A percentile compares a stretch with the other conserved stretches of the same genome.
Evolutionary conservation across 2,888 invertebrate species (phyloP).

Genomic region (Andricus quercusramuli): DNA sequence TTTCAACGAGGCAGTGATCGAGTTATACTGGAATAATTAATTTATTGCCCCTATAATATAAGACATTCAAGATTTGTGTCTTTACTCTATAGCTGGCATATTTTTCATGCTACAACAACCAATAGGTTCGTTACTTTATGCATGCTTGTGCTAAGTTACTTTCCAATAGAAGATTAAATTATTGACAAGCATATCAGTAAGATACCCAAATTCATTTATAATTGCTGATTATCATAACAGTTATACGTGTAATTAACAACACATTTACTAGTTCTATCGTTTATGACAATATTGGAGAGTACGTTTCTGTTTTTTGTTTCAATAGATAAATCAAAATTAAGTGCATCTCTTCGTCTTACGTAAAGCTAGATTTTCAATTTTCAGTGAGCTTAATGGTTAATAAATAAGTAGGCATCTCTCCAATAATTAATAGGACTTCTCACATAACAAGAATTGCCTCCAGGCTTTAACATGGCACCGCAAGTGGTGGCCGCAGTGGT

Average conservation of each 20-base stretch:
- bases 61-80: background rate
- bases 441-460: slow-evolving; percentile 27
- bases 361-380: slow-evolving; percentile 17
- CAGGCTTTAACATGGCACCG: slow-evolving; percentile 27
- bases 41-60: background rate
- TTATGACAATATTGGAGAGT: no score
- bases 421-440: slow-evolving; percentile 36
- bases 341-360: background rate
- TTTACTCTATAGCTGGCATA: background rate
- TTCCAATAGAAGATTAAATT: background rate
- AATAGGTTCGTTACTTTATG: background rate
- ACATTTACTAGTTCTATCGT: background rate
- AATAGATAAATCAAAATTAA: background rate
- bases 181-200: background rate
- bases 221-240: background rate
- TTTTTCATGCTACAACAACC: background rate
- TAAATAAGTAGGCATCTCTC: slow-evolving; percentile 9
- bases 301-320: no score
- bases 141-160: background rate
- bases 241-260: background rate
- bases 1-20: background rate
- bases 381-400: background rate
- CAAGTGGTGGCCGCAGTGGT: slow-evolving; percentile 35
- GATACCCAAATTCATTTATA: background rate
- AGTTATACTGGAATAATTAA: slow-evolving; percentile 22